Conservation (phyloP, 1,140 invertebrate species). For the Drosophila persimilis region DNA sequence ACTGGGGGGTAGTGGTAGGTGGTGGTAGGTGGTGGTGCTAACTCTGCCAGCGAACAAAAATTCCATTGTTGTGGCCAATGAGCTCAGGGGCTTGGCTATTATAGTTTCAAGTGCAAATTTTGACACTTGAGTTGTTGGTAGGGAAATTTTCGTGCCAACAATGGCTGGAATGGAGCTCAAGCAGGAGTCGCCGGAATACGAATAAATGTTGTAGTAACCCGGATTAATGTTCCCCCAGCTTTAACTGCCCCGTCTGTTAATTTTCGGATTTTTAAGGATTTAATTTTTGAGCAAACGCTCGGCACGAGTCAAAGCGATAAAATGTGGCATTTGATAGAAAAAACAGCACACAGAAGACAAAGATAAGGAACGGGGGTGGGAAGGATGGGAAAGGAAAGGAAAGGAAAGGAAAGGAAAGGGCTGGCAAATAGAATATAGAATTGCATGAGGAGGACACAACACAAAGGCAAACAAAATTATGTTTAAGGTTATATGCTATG, state of each 20-base stretch:
- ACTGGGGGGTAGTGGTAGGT: not conserved
- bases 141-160: not conserved
- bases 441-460: conserved; percentile 63
- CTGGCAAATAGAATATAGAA: conserved; percentile 62
- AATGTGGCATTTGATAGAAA: conserved; percentile 52
- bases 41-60: conserved; percentile 9
- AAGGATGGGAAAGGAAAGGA: not conserved
- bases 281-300: conserved; percentile 4
- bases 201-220: too few species aligned
- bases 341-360: conserved; percentile 16
- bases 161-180: conserved; percentile 29
- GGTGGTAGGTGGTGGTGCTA: conserved; percentile 9
- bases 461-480: conserved; percentile 79
- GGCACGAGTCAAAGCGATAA: conserved; percentile 68
- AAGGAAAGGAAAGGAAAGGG: not conserved
- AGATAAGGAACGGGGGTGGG: conserved; percentile 35
- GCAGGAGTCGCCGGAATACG: not conserved
- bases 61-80: conserved; percentile 49
- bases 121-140: conserved; percentile 46
- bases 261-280: not conserved
- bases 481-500: conserved; percentile 81
- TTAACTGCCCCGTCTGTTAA: conserved; percentile 16
- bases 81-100: conserved; percentile 31
- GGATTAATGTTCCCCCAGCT: conserved; percentile 1
- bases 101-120: conserved; percentile 54